Base-by-base conservation (phyloP, 2,113 vertebrate species). In the Anseranas semipalmata region DNA sequence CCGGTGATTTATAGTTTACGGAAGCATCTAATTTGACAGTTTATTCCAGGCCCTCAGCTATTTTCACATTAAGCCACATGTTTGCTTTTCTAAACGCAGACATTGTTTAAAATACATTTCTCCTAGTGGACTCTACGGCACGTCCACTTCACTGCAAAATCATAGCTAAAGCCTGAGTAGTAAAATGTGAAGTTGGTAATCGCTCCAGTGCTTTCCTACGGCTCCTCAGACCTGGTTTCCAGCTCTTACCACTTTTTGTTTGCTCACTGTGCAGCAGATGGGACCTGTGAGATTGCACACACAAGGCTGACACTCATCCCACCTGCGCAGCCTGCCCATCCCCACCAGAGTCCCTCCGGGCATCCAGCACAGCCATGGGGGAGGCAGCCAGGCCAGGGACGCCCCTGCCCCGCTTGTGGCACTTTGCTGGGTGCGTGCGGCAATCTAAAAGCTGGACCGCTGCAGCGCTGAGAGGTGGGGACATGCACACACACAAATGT, bases 341-440 rank as follows among this genome's bases (percentile, higher is more conserved):
- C 25, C 56, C 15, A 1, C 52, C 8, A 0, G 20, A 63, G 53
- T 43, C 0, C 2, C 68, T 65, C 43, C 3, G 9, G 63, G 72
- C 76, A 43, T 66, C 24, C 93, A 39, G 70, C 46, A 2, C 5
- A 0, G 60, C n/a, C 53, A 7, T 0, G 0, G 25, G 25, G 70
- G 76, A 41, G 72, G 18, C 76, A 81, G 79, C 62, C 28, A 32
- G 66, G 56, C 10, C 80, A 39, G 55, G 58, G 62, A 58, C 48
- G 41, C 24, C 41, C 39, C 33, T 18, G 66, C 55, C 60, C 55
- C 59, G 43, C 24, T 92, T 12, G 2, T 20, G 50, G n/a, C 48
- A 65, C 4, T 0, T 43, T 45, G 46, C 70, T 37, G 62, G 19
- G 19, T 35, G 15, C 46, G 32, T 2, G 1, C 46, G 48, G 33